Base-by-base conservation (phyloP, 1,140 invertebrate species). In the Musca vetustissima region DNA sequence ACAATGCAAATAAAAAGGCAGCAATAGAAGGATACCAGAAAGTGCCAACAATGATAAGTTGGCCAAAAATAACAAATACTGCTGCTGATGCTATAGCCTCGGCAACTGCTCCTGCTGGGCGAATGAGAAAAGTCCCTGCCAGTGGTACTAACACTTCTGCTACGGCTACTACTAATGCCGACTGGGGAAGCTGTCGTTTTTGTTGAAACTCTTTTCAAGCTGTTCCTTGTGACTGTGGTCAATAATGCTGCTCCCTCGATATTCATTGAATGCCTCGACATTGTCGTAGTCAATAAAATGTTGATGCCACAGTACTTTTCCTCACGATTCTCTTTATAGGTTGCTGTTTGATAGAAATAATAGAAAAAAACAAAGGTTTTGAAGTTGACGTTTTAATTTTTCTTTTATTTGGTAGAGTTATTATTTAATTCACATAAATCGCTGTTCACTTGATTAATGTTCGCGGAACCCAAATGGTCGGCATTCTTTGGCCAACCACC, bases 11-110 rank as follows among this genome's bases (percentile, higher is more conserved):
- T 15, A 36, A 53, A 19, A 70, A 67, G 17, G 47, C 53, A 17
- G 53, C 65, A 28, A 49, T 52, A 50, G 57, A 43, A 67, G 48
- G 32, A 52, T 22, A 66, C 2, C 22, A 69, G 24, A 36, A 65
- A 24, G n/a, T 55, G 50, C 61, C 64, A 57, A 64, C 28, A 50
- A 59, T 24, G 61, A 52, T 6, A n/a, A 13, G 64, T 13, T 48
- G 24, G 4, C 48, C 52, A 24, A n/a, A 14, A 32, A 17, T 17
- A 53, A 24, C n/a, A 66, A 19, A 52, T 52, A 24, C 15, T 24
- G 24, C n/a, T 57, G 53, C 57, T 36, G 13, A 43, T 43, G 28
- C 15, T 61, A 17, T 13, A 19, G 55, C 14, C 22, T 25, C 14
- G 21, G 22, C 17, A 17, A 9, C 17, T 59, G 25, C 6, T 59